Evolutionary conservation across 2,113 vertebrate species (phyloP), one percentile per base, ranked within the genome.

Genomic region (Cygnus atratus): DNA sequence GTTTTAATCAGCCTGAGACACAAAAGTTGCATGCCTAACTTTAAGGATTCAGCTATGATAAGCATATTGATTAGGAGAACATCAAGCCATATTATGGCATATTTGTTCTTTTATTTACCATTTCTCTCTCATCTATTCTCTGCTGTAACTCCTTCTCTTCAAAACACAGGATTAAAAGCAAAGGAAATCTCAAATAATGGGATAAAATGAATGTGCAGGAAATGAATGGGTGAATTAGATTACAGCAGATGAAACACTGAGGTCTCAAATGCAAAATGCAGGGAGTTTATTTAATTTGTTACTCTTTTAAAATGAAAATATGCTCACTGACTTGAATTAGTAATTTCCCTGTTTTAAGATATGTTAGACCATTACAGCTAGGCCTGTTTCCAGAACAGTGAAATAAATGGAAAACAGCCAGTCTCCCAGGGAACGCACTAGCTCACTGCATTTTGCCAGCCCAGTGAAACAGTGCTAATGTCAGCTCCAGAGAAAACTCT

Each of bases 141-240:
- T 90, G 70, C 67, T 93, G 80, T 59, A 95, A 92, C 83, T 92
- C 78, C 61, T 79, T 81, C 80, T 95, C 90, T 90, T 88, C 88
- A 93, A 95, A 95, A 92, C 81, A 94, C 86, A 87, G 90, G 81
- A 97, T 95, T 96, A 97, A 95, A 96, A 95, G 96, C 92, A 95
- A 97, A 96, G 91, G 93, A 96, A 97, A 95, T 96, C 80, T 96
- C 90, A 90, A 91, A 97, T 95, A 97, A 96, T 88, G 55, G 92
- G 88, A 96, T 96, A 95, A 97, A 97, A 96, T 85, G 92, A 96
- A 93, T 88, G 90, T 81, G 93, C 88, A 95, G 95, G 95, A 92
- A 95, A 96, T 92, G 93, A 97, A 95, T 76, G 90, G 77, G 77
- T 94, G 92, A 97, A 97, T 97, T 97, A 94, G 93, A 96, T 97